Conservation (phyloP, 1,140 invertebrate species). For the Bombus consobrinus region DNA sequence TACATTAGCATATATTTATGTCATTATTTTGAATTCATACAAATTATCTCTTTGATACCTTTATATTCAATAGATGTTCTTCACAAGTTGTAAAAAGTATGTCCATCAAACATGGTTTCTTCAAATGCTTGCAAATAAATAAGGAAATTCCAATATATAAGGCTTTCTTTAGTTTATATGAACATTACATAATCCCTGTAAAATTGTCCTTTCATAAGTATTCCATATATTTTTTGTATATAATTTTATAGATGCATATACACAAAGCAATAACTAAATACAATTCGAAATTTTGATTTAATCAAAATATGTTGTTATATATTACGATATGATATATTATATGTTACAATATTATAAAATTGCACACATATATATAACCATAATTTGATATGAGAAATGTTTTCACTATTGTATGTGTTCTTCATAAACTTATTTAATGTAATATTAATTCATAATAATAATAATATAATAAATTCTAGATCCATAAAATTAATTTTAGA, state of each 20-base stretch:
- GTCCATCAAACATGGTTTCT: slow-evolving; percentile 64
- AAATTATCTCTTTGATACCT: slow-evolving; percentile 64
- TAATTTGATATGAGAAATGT: not conserved
- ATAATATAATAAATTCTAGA: not conserved
- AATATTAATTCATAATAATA: not conserved
- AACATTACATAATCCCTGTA: slow-evolving; percentile 62
- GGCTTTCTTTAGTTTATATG: slow-evolving; percentile 56
- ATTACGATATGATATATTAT: not conserved
- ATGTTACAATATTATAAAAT: not conserved
- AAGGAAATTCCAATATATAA: slow-evolving; percentile 62
- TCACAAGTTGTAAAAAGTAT: slow-evolving; percentile 65
- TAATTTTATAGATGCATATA: not conserved
- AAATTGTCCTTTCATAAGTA: slow-evolving; percentile 62
- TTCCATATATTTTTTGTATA: slow-evolving; percentile 24
- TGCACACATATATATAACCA: not conserved
- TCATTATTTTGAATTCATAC: slow-evolving; percentile 54
- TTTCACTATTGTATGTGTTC: slow-evolving; percentile 27
- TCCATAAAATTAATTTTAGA: not conserved
- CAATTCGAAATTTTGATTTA: not conserved
- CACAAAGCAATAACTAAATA: not conserved
- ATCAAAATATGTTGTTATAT: not conserved
- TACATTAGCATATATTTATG: slow-evolving; percentile 38
- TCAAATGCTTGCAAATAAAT: slow-evolving; percentile 65
- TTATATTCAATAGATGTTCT: slow-evolving; percentile 63
- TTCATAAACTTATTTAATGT: not conserved